phyloP scores from a whole-genome alignment of 2,797 vertebrate species.

The Botia kubotai region DNA sequence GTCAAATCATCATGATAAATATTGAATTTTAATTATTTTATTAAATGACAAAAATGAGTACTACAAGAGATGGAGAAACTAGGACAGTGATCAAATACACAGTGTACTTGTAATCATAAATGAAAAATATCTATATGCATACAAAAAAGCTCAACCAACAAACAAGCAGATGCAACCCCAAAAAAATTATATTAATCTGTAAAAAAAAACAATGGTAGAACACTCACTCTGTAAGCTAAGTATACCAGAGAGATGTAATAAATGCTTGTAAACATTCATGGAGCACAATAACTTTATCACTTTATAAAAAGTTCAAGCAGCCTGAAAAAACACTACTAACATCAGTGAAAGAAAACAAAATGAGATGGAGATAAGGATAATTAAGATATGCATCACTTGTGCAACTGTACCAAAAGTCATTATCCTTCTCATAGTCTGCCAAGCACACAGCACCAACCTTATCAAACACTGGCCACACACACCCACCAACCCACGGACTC shows the following conservation, averaged over 20 bases:
- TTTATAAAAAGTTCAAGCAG: neutral
- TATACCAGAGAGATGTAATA: neutral
- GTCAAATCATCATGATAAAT: no score
- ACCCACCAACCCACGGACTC: no score
- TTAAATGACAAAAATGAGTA: no score
- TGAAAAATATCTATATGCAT: no score
- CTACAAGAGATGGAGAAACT: no score
- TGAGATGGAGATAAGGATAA: conserved; percentile 58
- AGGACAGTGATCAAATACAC: no score
- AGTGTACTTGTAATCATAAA: no score
- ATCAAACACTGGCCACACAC: conserved; percentile 55
- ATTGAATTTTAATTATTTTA: no score
- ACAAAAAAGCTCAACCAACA: no score
- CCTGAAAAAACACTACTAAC: conserved; percentile 7
- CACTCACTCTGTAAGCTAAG: neutral
- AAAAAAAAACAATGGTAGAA: no score
- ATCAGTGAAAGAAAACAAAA: conserved; percentile 26
- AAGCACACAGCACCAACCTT: conserved; percentile 68
- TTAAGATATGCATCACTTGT: conserved; percentile 47
- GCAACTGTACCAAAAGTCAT: neutral
- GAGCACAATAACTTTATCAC: neutral
- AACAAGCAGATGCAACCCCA: no score
- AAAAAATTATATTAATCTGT: no score
- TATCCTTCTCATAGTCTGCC: conserved; percentile 60
- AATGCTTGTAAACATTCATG: conserved; percentile 11